Base-by-base conservation (phyloP, 2,797 vertebrate species). In the Rhabdomys pumilio region DNA sequence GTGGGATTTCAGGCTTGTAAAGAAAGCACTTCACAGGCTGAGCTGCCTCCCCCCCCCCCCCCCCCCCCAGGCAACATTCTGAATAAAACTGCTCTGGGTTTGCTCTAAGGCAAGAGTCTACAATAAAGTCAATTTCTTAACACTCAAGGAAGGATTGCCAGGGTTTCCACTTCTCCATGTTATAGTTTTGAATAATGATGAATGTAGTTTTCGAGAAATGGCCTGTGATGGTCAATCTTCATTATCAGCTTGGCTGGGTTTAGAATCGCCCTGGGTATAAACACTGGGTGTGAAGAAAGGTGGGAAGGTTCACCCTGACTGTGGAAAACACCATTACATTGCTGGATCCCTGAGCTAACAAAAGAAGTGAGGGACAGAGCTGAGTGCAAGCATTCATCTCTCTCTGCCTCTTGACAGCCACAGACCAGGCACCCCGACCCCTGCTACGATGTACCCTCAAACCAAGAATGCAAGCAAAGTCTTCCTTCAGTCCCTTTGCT, bases 401-500 rank as follows among this genome's bases (percentile, higher is more conserved):
- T 53, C 53, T 76, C 69, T 34, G 69, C 15, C 2, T 73, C 53
- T 12, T 38, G 65, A 26, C 67, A 29, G 67, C 26, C n/a, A 0
- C 3, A 24, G n/a, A 2, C n/a, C 50, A 12, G 50, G 50, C 34
- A 55, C 65, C 34, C 3, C 2, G 0, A n/a, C 34, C 11, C 15
- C 13, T 72, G 47, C 47, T 0, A 2, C 1, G 4, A 29, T 2
- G 1, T 1, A 11, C 50, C 26, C 50, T 73, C 53, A 31, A 8
- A 29, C 69, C 34, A 13, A n/a, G 65, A 55, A 8, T 3, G 8
- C 65, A 31, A 38, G 31, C 6, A 59, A 12, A 26, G 14, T 31
- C 47, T 41, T 63, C 34, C 63, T 11, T 72, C 9, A 6, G 22
- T 38, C 1, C 13, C 65, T 65, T 8, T 13, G 17, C 29, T 34